Evolutionary conservation across 2,888 invertebrate species (phyloP).

Genomic region (Morinoia aosen): DNA sequence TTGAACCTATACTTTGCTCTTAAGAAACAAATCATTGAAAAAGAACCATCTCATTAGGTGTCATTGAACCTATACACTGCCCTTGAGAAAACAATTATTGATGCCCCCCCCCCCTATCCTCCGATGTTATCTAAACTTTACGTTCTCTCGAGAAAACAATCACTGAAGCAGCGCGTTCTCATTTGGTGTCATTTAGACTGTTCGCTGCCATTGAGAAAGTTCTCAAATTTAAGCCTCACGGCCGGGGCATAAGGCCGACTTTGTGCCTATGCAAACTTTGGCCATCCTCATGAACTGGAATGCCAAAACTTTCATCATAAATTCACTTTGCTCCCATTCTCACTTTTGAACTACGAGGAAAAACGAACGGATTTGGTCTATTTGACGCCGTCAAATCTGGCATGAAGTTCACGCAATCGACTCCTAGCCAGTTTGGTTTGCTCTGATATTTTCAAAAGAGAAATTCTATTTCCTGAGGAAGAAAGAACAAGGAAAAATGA

Average conservation of each 20-base stretch:
- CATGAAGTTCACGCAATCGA: not conserved
- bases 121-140: too few species aligned
- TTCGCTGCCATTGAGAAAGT: not conserved
- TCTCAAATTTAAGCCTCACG: not conserved
- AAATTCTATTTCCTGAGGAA: too few species aligned
- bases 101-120: too few species aligned
- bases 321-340: not conserved
- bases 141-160: not conserved
- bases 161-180: not conserved
- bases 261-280: not conserved
- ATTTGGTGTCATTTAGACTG: not conserved
- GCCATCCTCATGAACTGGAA: not conserved
- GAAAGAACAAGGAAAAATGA: too few species aligned
- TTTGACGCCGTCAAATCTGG: not conserved
- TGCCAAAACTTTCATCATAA: not conserved
- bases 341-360: not conserved
- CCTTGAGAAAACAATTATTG: too few species aligned
- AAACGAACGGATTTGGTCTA: not conserved
- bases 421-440: not conserved
- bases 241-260: not conserved
- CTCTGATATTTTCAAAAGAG: too few species aligned
- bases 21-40: too few species aligned
- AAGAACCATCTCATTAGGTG: too few species aligned
- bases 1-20: too few species aligned
- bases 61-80: too few species aligned